A percentile compares a stretch with the other conserved stretches of the same genome.
Conservation (phyloP, 2,797 vertebrate genomes). For the Graptemys geographica region DNA sequence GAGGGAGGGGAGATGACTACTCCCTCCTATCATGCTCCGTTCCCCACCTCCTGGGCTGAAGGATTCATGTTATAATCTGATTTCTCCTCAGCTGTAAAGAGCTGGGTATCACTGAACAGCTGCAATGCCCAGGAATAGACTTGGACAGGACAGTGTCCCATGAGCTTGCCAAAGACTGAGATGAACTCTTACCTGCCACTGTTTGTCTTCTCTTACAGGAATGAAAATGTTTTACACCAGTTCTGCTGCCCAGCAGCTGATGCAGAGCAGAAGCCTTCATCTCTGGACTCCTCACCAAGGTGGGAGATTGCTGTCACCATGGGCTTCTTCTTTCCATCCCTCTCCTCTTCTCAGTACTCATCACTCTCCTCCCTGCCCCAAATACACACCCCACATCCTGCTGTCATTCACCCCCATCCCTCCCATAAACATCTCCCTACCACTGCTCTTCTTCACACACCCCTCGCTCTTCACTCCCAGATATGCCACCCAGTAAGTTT, state of each 20-base stretch:
- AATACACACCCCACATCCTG: not conserved
- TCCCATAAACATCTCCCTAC: not conserved
- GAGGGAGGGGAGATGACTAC: not conserved
- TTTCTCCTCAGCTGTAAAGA: conserved; percentile 3
- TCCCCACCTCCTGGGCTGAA: not conserved
- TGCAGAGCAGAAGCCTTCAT: conserved; percentile 89
- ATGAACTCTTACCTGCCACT: conserved; percentile 38
- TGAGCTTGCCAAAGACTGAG: conserved; percentile 12
- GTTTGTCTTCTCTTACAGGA: conserved; percentile 84
- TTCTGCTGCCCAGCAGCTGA: conserved; percentile 98
- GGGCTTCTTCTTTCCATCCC: not conserved
- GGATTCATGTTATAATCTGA: rapidly evolving
- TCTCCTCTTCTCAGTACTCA: not conserved
- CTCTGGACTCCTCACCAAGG: conserved; percentile 82
- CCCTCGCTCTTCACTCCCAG: not conserved
- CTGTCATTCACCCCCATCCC: not conserved
- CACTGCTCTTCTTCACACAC: not conserved
- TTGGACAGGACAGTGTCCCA: not conserved
- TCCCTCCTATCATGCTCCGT: not conserved
- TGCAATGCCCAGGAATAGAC: not conserved
- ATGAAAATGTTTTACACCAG: conserved; percentile 97
- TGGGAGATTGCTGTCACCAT: conserved; percentile 64
- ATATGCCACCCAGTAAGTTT: not conserved
- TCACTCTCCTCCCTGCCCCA: not conserved
- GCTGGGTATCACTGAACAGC: not conserved